Evolutionary conservation across 2,113 vertebrate genomes (phyloP).

Genomic region (Scolopax mira): DNA sequence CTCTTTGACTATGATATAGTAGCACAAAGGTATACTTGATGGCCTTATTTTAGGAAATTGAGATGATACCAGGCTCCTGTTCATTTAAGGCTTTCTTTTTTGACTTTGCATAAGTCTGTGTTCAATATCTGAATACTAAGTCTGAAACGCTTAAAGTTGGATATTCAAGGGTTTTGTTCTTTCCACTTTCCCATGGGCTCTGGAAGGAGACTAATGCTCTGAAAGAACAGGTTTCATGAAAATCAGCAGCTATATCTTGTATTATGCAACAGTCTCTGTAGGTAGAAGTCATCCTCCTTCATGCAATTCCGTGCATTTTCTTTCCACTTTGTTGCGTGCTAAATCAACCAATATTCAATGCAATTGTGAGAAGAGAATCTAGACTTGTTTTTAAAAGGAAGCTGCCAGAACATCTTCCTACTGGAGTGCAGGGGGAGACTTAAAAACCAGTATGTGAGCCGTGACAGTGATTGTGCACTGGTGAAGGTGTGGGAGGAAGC

Average conservation of each 20-base stretch:
- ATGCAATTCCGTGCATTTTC: background rate
- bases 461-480: accelerated
- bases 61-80: background rate
- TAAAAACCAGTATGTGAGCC: background rate
- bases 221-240: background rate
- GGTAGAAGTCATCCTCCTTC: background rate
- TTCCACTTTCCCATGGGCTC: background rate
- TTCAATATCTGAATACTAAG: background rate
- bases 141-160: background rate
- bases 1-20: background rate
- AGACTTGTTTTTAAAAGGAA: background rate
- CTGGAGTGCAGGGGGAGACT: background rate
- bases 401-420: background rate
- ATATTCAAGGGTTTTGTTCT: background rate
- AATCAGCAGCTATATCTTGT: background rate
- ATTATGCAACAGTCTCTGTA: background rate
- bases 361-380: background rate
- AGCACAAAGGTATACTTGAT: background rate
- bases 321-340: background rate
- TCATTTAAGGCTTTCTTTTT: background rate
- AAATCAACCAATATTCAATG: background rate
- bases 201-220: background rate
- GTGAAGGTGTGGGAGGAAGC: background rate
- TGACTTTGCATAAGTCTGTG: background rate
- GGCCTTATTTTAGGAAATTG: background rate